Conservation (phyloP, 2,797 vertebrate genomes). For the Neosilurus mollespiculum region DNA sequence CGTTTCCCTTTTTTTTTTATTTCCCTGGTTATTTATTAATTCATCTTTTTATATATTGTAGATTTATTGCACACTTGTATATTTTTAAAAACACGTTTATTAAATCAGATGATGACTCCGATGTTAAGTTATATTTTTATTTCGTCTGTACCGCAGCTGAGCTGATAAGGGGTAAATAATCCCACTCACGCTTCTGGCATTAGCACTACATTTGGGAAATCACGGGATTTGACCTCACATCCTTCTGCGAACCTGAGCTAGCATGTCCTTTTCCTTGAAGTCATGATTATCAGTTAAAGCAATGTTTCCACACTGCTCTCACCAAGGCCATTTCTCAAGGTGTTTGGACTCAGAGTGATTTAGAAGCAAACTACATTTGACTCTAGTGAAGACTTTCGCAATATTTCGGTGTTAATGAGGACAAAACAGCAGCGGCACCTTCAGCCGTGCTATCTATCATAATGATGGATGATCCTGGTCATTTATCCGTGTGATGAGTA, state of each 20-base stretch:
- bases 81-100: background rate
- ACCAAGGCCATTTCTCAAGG: slow-evolving; percentile 7
- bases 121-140: background rate
- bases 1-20: background rate
- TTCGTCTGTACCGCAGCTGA: background rate
- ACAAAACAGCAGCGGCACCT: slow-evolving; percentile 41
- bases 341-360: slow-evolving; percentile 16
- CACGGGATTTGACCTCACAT: background rate
- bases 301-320: background rate
- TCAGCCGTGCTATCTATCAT: slow-evolving; percentile 66
- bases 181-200: background rate
- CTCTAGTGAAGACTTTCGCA: slow-evolving; percentile 32
- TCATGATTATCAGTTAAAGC: slow-evolving; percentile 13
- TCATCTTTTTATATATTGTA: too few relatives aligned
- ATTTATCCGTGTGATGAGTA: slow-evolving; percentile 59
- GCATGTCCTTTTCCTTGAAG: background rate
- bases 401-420: slow-evolving; percentile 45
- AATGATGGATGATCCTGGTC: slow-evolving; percentile 72
- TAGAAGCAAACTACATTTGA: slow-evolving; percentile 17
- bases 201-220: background rate
- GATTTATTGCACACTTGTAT: background rate
- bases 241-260: background rate
- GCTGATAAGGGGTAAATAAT: background rate
- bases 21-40: background rate
- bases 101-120: background rate